Evolutionary conservation across 2,888 invertebrate genomes (phyloP), one percentile per base, ranked within the genome.

Genomic region (Heliconius charithonia): DNA sequence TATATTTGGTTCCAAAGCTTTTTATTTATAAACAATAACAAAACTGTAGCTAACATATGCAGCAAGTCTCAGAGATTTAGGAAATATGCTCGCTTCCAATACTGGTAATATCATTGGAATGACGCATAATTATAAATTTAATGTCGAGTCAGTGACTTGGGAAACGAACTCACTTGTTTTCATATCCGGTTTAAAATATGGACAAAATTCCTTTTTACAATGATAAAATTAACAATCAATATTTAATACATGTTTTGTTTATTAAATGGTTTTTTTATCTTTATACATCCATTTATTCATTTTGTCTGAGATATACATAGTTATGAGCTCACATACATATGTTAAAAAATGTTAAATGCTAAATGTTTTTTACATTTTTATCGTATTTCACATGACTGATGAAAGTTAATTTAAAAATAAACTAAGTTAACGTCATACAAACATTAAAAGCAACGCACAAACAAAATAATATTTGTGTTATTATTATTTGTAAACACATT

Each of bases 101-200:
- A 63, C 78, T 67, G 45, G 32, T n/a, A 65, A 78, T 83, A 84
- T 84, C 81, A 84, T 83, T 86, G 87, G 84, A 88, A 87, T 90
- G 88, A 90, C 89, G 89, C 87, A 89, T 90, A 87, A 89, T 89
- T 91, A 90, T 91, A 90, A 89, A 87, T 89, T 89, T 84, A 87
- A 88, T 88, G 88, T 85, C 88, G 89, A 89, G 93, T 93, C 93
- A 93, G 87, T 92, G 93, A 93, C 92, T 91, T 86, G 85, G 85
- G 84, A 80, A 81, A 78, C 73, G 76, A 51, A 78, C 67, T 45
- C 37, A 69, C 63, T 75, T 81, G 78, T 83, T 77, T 81, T 65
- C 67, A 80, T 75, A 71, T 71, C 45, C 37, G 41, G 62, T 63
- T 13, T 27, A 29, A 65, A 65, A 74, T 45, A 16, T 63, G 27